Evolutionary conservation across 2,888 invertebrate species (phyloP), one percentile per base, ranked within the genome.

Genomic region (Archips xylosteana): DNA sequence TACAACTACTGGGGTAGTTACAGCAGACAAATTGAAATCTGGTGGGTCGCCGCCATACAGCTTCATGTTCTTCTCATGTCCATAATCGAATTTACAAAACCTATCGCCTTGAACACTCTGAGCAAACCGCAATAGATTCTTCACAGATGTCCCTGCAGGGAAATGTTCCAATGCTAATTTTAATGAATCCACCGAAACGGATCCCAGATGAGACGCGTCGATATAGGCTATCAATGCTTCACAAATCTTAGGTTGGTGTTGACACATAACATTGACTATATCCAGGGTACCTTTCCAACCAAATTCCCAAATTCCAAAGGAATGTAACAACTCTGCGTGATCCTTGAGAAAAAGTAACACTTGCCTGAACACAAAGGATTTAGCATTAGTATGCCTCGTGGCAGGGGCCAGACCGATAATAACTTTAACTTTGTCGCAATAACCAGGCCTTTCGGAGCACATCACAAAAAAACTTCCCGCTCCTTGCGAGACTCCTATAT

Each of bases 401-500:
- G 68, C 73, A 6, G 73, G 73, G 3, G 73, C 73, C 39, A 73
- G 15, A 0, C 59, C 63, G 3, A 73, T 59, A 9, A 73, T 39
- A 1, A 73, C 39, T 36, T 73, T 73, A 6, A 95, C 84, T 83
- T 95, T 95, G 1, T 83, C 73, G 77, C 94, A 94, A 78, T 94
- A 94, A 49, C 92, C 89, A 0, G 93, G 90, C 47, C 80, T 80
- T 67, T 87, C 84, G 2, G 91, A 86, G 8, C 87, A 84, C 88
- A 94, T 87, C 0, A 94, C 91, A 76, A 89, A 95, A 80, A 94
- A 94, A 36, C 84, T 78, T 0, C 94, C 94, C 0, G 93, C 90
- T 15, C 96, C 96, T 87, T 92, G 90, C 10, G 96, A 96, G 81
- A 96, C 96, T 0, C 96, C 96, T 6, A 96, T 83, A 83, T 96